Evolutionary conservation across 2,888 invertebrate species (phyloP), one percentile per base, ranked within the genome.

Genomic region (Parnassius glacialis): DNA sequence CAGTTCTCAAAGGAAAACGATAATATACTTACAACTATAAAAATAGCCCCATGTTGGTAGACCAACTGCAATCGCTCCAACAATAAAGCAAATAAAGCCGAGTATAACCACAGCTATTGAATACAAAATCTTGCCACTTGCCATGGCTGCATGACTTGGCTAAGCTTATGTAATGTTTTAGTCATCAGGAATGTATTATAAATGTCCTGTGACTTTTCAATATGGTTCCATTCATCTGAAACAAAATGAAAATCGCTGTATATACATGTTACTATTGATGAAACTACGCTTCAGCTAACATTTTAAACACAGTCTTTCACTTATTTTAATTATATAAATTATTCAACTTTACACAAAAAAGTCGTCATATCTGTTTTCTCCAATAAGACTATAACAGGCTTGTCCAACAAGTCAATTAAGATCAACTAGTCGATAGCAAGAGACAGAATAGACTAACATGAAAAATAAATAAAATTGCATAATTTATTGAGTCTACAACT

Each of bases 31-130:
- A 90, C 94, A 93, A 82, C 93, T 95, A 79, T 94, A 94, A 87
- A 95, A 97, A 84, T 96, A 95, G 66, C 97, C 97, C 97, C 97
- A 97, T 75, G 95, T 94, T 55, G 97, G 97, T 75, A 96, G 93
- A 68, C 96, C 96, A 58, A 97, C 94, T 57, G 97, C 96, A 52
- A 96, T 94, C 64, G 96, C 95, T 75, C 96, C 96, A 72, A 97
- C 93, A 66, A 95, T 94, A 80, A 97, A 95, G 80, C 96, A 95
- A 70, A 95, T 92, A 84, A 96, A 95, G 78, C 95, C 96, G 72
- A 95, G 89, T 70, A 93, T 90, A 65, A 94, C 94, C 70, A 95
- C 94, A 75, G 93, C 92, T 85, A 94, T 93, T 71, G 94, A 94
- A 90, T 94, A 94, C 78, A 94, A 88, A 75, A 93, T 93, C 88